Evolutionary conservation across 2,888 invertebrate species (phyloP), one percentile per base, ranked within the genome.

Genomic region (Apamea epomidion): DNA sequence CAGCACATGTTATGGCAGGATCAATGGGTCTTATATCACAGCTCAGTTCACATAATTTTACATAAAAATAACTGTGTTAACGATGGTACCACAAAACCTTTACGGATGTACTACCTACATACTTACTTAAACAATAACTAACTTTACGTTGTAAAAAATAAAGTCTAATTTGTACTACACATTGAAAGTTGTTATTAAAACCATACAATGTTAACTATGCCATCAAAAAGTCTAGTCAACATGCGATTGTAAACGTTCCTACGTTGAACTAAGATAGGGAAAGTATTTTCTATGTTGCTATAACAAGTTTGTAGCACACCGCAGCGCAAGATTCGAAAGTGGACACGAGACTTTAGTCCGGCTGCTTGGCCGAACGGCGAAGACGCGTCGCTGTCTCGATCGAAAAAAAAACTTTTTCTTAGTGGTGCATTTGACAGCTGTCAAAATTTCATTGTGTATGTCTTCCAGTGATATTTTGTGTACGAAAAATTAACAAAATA

Each of bases 241-340:
- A 37, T 25, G 73, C 74, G 37, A 82, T 72, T 72, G 2, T 80
- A 42, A 42, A 58, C 83, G 71, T 58, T 85, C 32, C 6, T 0
- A 0, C 21, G 0, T 29, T 0, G 8, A 1, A 25, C 18, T 89
- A 89, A 78, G 85, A 76, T 78, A 76, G 85, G 81, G 84, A 88
- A 80, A 83, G 78, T 81, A 75, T 74, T 79, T 72, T 80, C 12
- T 32, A 45, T 42, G 62, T 51, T 21, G 69, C 18, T 37, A 0
- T 18, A 7, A 25, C 8, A 54, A 77, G 54, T 74, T 85, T 80
- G 84, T 81, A 51, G 74, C 32, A 79, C 72, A 73, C n/a, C 73
- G 84, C 91, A 85, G 89, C 90, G 91, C 89, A 91, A 93, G 93
- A 95, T 95, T 95, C 90, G 95, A 95, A 95, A 95, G 95, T 95